Base-by-base conservation (phyloP, 2,797 vertebrate species). In the Sarcoramphus papa region DNA sequence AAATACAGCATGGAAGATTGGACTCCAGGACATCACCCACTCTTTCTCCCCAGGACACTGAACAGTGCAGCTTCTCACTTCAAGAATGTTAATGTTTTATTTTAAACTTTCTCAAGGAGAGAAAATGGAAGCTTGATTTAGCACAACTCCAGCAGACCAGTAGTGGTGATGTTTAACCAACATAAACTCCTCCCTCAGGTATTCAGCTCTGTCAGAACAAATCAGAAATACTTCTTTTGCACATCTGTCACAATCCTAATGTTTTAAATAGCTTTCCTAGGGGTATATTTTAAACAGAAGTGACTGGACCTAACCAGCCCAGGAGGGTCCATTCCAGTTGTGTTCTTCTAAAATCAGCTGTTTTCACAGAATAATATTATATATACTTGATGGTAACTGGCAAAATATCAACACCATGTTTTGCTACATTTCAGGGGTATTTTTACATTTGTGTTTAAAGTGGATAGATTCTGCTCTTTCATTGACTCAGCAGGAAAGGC, bases 401-500 rank as follows among this genome's bases (percentile, higher is more conserved):
- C 3, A 4, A 85, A 83, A 89, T 18, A 31, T 64, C 76, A 76
- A 12, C 15, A 31, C 48, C 25, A 40, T n/a, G 37, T 76, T 63
- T 95, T 82, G 43, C 82, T 88, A 31, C 65, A 22, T 77, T 89
- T 54, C 60, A 62, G 9, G 19, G 57, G 51, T 67, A 81, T 82
- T 95, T 88, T 90, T 70, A 82, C 89, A 35, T 43, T 93, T 73
- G 33, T 54, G 56, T 81, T 91, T 86, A 25, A 76, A 92, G 64
- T 47, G 64, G 68, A 68, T 84, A 69, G 63, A 54, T 91, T 78
- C 64, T 74, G 54, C 16, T 68, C 76, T 91, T 93, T 92, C 76
- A 92, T 76, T 92, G 93, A 60, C 47, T 96, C 60, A 14, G 72
- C 75, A 94, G 67, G 72, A 95, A 85, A 70, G 79, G 48, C 91